Evolutionary conservation across 2,888 invertebrate species (phyloP), one percentile per base, ranked within the genome.

Genomic region (Brenthis hecate): DNA sequence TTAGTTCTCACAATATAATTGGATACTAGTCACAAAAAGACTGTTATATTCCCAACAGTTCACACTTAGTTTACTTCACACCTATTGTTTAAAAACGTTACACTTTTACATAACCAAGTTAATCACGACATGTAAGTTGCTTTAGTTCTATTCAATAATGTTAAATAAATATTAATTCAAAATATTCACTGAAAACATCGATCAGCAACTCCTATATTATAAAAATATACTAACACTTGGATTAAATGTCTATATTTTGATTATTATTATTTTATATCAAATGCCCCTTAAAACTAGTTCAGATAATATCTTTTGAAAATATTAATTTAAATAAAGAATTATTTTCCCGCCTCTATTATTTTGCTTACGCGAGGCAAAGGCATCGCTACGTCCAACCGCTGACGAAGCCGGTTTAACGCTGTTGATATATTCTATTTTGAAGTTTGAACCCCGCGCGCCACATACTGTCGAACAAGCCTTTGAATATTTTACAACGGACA

Each of bases 371-470:
- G 28, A 66, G 64, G 58, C 69, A 61, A 70, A 79, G 79, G 79
- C 82, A 53, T 60, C n/a, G 28, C 50, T 60, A 85, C 92, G 91
- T 89, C 89, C 81, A 81, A 80, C 85, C 87, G 77, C 86, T 75
- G 81, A 79, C 83, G 80, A 85, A 91, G 92, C 91, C 91, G 90
- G 91, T 89, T 87, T 76, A 74, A 77, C 82, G 88, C 86, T 88
- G 89, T 75, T 77, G 83, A 77, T 84, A 86, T 84, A 85, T 89
- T 91, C 89, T 90, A 88, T 91, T 91, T 89, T 87, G 83, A 86
- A 88, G 90, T 91, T 89, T 87, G 83, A 86, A 85, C 81, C 78
- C 77, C 76, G 78, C 77, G 65, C 70, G 50, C 58, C 48, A 73
- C 77, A 71, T 75, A 77, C 78, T 76, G 78, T 77, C 78, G 78